Evolutionary conservation across 2,113 vertebrate species (phyloP).

Genomic region (Carassius gibelio): DNA sequence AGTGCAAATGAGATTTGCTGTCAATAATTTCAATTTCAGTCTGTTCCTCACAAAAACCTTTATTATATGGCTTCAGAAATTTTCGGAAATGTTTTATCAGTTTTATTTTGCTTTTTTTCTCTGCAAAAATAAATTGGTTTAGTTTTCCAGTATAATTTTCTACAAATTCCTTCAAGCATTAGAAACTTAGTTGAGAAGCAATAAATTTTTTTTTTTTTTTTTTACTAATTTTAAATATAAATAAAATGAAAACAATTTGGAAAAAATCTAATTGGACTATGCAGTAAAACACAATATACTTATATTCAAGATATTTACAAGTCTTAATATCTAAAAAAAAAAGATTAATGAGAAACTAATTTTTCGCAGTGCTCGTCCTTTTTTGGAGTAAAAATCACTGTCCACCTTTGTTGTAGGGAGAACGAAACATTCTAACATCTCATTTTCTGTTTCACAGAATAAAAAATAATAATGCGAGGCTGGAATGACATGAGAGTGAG

Average conservation of each 20-base stretch:
- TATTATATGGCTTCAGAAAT: too few relatives aligned
- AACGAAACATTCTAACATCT: not conserved
- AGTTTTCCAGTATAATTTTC: not conserved
- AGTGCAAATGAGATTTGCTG: not conserved
- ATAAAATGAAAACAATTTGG: not conserved
- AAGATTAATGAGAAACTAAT: too few relatives aligned
- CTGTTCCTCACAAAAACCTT: not conserved
- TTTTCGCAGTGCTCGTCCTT: not conserved
- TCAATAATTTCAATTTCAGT: not conserved
- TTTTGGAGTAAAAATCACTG: not conserved
- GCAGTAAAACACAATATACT: not conserved
- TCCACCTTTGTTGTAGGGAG: not conserved
- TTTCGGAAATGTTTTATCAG: too few relatives aligned
- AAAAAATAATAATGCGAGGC: not conserved
- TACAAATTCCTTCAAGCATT: not conserved
- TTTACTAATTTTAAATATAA: not conserved
- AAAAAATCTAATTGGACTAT: not conserved
- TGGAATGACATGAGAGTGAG: constrained; percentile 4
- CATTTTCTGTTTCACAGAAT: not conserved
- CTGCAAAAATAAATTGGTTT: too few relatives aligned
- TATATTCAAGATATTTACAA: not conserved
- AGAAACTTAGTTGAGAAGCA: not conserved
- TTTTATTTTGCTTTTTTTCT: too few relatives aligned
- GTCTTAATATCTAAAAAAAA: not conserved
- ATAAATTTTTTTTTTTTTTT: not conserved